These are phyloP conservation scores for Chrysoperla carnea DNA, from an alignment of 1,140 invertebrate species.

Conservation along the genomic window DNA sequence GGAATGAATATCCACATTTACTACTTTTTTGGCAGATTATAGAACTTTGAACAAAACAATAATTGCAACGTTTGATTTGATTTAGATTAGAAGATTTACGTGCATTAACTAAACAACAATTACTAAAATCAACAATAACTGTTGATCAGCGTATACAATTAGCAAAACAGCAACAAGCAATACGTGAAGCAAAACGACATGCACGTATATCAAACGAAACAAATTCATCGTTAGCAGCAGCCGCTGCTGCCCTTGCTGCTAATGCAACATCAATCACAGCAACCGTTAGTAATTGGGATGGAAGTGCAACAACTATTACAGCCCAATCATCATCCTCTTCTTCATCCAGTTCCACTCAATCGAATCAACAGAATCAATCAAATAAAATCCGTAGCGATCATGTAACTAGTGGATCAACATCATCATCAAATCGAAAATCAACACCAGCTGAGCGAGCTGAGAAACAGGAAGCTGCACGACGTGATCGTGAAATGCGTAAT, in stretches of 20 bases:
- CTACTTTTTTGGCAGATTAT: too few species aligned
- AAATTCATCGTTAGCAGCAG: background rate
- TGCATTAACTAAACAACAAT: conserved; percentile 19
- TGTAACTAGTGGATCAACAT: background rate
- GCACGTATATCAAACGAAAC: conserved; percentile 27
- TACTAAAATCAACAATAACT: conserved; percentile 28
- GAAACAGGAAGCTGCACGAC: conserved; percentile 51
- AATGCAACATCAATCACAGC: background rate
- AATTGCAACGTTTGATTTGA: too few species aligned
- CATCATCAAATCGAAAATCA: conserved; percentile 23
- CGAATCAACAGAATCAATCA: too few species aligned
- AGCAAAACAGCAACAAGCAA: conserved; percentile 40
- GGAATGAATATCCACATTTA: too few species aligned
- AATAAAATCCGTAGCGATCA: too few species aligned
- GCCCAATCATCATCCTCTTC: background rate
- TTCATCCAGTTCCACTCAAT: too few species aligned
- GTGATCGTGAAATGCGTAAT: conserved; percentile 55
- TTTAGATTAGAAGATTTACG: conserved; percentile 38
- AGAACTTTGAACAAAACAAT: too few species aligned
- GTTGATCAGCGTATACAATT: conserved; percentile 46
- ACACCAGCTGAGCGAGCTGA: conserved; percentile 50
- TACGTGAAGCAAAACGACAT: conserved; percentile 38
- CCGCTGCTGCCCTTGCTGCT: background rate
- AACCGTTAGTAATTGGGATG: background rate
- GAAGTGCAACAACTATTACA: background rate